phyloP scores from a whole-genome alignment of 2,888 invertebrate species.

The Sinohyriopsis cumingii region DNA sequence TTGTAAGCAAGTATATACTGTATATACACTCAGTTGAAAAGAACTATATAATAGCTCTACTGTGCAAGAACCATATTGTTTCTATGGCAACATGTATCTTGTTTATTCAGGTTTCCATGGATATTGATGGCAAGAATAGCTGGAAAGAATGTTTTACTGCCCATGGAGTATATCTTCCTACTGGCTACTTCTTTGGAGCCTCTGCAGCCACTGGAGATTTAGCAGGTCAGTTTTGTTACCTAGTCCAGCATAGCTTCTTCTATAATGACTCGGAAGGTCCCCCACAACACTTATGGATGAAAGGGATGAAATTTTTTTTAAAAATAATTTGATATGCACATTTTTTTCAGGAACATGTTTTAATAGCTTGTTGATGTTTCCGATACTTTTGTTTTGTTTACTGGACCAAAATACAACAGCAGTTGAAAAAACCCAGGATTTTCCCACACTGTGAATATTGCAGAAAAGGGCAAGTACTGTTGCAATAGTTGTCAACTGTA shows the following conservation, averaged over 20 bases:
- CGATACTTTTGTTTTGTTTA: constrained; percentile 2
- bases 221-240: constrained; percentile 68
- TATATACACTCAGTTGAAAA: no score
- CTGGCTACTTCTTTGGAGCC: constrained; percentile 94
- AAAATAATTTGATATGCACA: not conserved
- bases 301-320: not conserved
- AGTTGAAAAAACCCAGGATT: no score
- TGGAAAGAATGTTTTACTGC: constrained; percentile 96
- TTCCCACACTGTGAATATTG: no score
- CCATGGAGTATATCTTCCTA: constrained; percentile 90
- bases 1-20: no score
- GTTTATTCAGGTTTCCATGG: constrained; percentile 85
- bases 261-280: not conserved
- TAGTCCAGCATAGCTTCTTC: not conserved
- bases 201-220: constrained; percentile 98
- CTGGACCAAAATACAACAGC: no score
- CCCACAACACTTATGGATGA: not conserved
- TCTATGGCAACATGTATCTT: not conserved
- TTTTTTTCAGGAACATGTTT: not conserved
- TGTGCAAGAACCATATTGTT: no score
- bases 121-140: constrained; percentile 90
- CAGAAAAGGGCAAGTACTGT: no score
- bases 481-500: no score
- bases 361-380: not conserved
- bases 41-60: no score